These are phyloP conservation scores for Apeltes quadracus DNA, from an alignment of 2,113 vertebrate species.

Conservation along the genomic window DNA sequence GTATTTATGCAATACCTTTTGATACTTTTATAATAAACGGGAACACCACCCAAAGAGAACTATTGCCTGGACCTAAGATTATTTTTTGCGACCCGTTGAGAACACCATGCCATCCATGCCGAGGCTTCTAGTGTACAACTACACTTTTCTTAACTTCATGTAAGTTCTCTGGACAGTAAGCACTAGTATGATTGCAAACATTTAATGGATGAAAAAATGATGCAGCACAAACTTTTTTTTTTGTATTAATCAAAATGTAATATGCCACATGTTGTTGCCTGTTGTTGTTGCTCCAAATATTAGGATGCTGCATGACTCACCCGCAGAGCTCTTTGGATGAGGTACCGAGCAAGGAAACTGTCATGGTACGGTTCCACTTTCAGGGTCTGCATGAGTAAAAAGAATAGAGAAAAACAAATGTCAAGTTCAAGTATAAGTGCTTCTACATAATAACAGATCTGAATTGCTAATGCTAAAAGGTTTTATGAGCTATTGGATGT, in stretches of 20 bases:
- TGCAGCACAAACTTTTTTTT: neutral
- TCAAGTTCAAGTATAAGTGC: neutral
- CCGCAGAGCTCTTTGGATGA: constrained; percentile 80
- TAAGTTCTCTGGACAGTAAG: too few species aligned
- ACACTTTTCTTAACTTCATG: too few species aligned
- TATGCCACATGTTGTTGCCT: neutral
- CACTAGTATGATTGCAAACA: too few species aligned
- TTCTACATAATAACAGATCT: neutral
- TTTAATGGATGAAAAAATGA: neutral
- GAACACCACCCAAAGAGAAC: too few species aligned
- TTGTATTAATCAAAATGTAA: neutral
- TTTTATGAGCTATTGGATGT: neutral
- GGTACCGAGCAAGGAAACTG: constrained; percentile 79
- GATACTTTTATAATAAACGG: too few species aligned
- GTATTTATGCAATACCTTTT: too few species aligned
- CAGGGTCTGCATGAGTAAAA: constrained; percentile 71
- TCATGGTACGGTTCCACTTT: constrained; percentile 85
- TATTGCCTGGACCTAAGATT: too few species aligned
- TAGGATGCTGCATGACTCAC: constrained; percentile 62
- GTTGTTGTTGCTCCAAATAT: neutral
- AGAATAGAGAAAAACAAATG: neutral
- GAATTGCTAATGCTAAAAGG: neutral
- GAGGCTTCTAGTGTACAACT: too few species aligned
- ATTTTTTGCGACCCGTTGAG: too few species aligned
- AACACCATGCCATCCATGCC: too few species aligned